Percentiles rank a stretch among this genome's conserved stretches.
Conservation (phyloP, 2,888 invertebrate genomes). For the Netelia fuscicornis region DNA sequence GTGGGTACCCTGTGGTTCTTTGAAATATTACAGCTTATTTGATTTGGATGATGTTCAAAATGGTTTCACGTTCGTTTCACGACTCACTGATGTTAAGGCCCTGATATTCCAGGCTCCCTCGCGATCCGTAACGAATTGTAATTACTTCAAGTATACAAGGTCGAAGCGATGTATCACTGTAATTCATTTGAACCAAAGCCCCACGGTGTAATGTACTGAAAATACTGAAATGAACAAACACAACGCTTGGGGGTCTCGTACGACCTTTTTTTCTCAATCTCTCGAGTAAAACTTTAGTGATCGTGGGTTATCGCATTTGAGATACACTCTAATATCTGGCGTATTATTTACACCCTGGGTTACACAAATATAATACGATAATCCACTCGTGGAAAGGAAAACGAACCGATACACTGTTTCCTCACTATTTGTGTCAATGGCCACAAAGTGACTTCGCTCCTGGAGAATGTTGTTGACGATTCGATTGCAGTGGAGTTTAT, state of each 20-base stretch:
- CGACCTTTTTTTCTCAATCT: slow-evolving; percentile 28
- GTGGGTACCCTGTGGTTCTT: too few species aligned
- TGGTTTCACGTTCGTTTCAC: too few species aligned
- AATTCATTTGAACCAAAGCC: neutral
- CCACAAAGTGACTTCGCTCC: neutral
- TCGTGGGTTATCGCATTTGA: slow-evolving; percentile 59
- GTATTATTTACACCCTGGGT: slow-evolving; percentile 31
- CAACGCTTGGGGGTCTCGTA: neutral
- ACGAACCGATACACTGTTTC: neutral
- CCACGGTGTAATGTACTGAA: neutral
- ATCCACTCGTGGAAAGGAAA: neutral
- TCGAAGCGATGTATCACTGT: neutral
- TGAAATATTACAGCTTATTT: too few species aligned
- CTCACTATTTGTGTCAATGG: neutral
- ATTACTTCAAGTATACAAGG: neutral
- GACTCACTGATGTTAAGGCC: neutral
- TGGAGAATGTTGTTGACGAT: neutral
- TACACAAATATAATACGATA: slow-evolving; percentile 6
- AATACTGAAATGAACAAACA: neutral
- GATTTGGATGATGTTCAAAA: too few species aligned
- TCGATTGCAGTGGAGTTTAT: neutral
- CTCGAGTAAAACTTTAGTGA: neutral
- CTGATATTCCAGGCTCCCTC: neutral
- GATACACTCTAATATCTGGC: slow-evolving; percentile 63
- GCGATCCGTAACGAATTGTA: neutral